These are phyloP conservation scores for Brachionus calyciflorus DNA, from an alignment of 1,140 invertebrate species.

Conservation along the genomic window DNA sequence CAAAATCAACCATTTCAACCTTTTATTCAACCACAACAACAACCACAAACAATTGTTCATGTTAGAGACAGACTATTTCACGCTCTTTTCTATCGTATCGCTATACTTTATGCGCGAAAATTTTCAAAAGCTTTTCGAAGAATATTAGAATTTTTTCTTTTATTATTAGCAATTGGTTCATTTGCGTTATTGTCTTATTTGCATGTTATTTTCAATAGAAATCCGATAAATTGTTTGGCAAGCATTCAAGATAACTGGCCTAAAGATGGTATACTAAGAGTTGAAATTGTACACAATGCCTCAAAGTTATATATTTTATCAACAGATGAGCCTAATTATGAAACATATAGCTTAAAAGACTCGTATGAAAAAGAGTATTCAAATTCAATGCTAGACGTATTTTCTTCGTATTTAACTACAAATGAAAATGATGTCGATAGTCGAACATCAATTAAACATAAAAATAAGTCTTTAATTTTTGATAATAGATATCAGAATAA, in stretches of 20 bases:
- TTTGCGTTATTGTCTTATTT: constrained; percentile 76
- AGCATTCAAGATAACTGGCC: constrained; percentile 85
- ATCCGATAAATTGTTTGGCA: constrained; percentile 87
- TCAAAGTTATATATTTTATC: constrained; percentile 77
- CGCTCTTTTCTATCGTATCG: constrained; percentile 43
- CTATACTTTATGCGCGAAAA: constrained; percentile 30
- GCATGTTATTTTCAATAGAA: constrained; percentile 84
- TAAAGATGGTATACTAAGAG: constrained; percentile 84
- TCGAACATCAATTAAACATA: neutral
- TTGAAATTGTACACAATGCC: constrained; percentile 79
- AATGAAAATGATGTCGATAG: neutral
- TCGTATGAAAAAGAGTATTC: constrained; percentile 60
- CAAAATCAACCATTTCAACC: neutral
- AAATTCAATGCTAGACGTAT: constrained; percentile 48
- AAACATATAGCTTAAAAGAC: constrained; percentile 56
- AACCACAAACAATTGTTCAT: constrained; percentile 45
- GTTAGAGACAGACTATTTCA: constrained; percentile 36
- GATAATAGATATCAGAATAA: too few relatives aligned
- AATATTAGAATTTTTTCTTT: constrained; percentile 7
- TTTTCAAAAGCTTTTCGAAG: constrained; percentile 31
- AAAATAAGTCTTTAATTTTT: neutral
- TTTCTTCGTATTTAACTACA: neutral
- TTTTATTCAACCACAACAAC: neutral
- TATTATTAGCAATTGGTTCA: neutral
- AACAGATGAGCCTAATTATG: neutral